Evolutionary conservation across 2,113 vertebrate species (phyloP), one percentile per base, ranked within the genome.

Genomic region (Odocoileus virginianus): DNA sequence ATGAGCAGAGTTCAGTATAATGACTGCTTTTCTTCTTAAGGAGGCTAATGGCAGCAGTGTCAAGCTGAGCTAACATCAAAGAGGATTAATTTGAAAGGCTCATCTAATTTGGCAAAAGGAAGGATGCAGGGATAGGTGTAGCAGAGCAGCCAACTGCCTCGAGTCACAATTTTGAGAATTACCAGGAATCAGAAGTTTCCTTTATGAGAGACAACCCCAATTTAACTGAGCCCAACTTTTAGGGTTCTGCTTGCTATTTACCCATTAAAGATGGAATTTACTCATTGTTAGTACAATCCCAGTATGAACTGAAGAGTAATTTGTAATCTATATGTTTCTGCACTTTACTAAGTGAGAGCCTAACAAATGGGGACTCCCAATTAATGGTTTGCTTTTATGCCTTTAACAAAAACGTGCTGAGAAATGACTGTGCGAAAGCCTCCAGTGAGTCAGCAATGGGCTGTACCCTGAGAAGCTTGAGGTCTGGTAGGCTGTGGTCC

Each of bases 71-170:
- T 84, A 91, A 87, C 13, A 64, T 92, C 76, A 97, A 95, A 97
- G 94, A 58, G 57, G 79, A 92, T 30, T 91, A 28, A 13, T 54
- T 55, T 95, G 82, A 97, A 97, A 97, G 67, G 40, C 36, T 90
- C 71, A 1, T 94, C 85, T 93, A 74, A 83, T 91, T 92, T 98
- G 89, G 85, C 76, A 96, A 93, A 64, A 57, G 30, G 50, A 12
- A 17, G 33, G 13, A 50, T 12, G 30, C 71, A 0, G 45, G 47
- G 45, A 15, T 78, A 52, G 85, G 78, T 67, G 57, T 57, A 67
- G 45, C 5, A 4, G 58, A 54, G 86, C 89, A 55, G 30, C 93
- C 94, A 96, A 98, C 95, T 98, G 96, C 95, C 93, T 94, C 1
- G 0, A 91, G 36, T 71, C 88, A 97, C 60, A 91, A 52, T 67